A percentile compares a stretch with the other conserved stretches of the same genome.
These are phyloP conservation scores for Orestias chungarensis DNA, from an alignment of 2,797 vertebrate genomes.

Conservation along the genomic window DNA sequence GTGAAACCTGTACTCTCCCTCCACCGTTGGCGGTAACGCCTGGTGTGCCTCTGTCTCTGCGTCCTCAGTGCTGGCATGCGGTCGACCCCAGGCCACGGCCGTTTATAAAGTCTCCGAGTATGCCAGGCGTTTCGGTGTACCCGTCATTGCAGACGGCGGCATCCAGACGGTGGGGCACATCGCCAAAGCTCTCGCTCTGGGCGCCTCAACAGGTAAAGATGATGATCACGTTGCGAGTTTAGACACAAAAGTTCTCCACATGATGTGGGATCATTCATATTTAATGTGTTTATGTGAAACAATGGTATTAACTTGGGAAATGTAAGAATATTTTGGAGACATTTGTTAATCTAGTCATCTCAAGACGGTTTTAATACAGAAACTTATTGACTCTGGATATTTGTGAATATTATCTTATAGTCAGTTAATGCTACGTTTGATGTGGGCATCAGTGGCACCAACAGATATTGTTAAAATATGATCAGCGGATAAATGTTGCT, in stretches of 20 bases:
- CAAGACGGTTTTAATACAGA: neutral
- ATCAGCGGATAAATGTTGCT: no score
- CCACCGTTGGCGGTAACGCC: neutral
- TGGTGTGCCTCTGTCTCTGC: neutral
- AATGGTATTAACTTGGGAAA: neutral
- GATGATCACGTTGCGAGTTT: neutral
- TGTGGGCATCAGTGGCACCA: no score
- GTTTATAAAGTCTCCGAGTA: slow-evolving; percentile 99
- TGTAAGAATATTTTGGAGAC: neutral
- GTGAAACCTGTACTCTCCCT: neutral
- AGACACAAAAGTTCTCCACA: neutral
- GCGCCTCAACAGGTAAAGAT: slow-evolving; percentile 91
- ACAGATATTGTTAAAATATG: no score
- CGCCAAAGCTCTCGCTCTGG: slow-evolving; percentile 92
- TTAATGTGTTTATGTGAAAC: neutral
- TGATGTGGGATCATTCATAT: neutral
- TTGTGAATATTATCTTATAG: neutral
- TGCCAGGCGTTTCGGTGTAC: slow-evolving; percentile 91
- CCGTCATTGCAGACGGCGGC: slow-evolving; percentile 94
- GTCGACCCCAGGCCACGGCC: slow-evolving; percentile 94
- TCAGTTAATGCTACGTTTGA: no score
- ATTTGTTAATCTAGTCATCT: neutral
- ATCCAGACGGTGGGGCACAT: slow-evolving; percentile 97
- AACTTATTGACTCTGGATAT: neutral
- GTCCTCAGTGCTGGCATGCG: slow-evolving; percentile 90